Base-by-base conservation (phyloP, 2,113 vertebrate species). In the Erythrocercus mccallii region DNA sequence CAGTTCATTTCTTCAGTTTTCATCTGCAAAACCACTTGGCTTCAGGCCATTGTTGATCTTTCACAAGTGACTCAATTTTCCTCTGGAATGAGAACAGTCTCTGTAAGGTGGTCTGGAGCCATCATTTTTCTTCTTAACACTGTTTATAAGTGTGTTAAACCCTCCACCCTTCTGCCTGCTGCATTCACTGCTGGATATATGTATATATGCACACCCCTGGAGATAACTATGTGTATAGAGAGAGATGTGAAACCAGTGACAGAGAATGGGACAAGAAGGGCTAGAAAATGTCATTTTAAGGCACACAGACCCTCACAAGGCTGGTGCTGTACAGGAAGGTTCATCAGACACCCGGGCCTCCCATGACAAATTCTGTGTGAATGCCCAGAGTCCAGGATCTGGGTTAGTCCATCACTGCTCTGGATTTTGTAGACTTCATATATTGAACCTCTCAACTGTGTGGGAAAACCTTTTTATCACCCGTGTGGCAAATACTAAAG, bases 161-260 rank as follows among this genome's bases (percentile, higher is more conserved):
- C 21, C 23, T 44, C 33, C 21, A 9, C 23, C 7, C 15, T 42
- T n/a, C 53, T 80, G 19, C 19, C 70, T 79, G n/a, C n/a, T 42
- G 24, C 37, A 3, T 24, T 50, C 90, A 21, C 24, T 88, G 45
- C 48, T 78, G 38, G 10, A 5, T 35, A 2, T 4, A 3, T 4
- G 3, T 10, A 3, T 9, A 10, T 1, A 11, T 5, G 21, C 8
- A 23, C 20, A 10, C 2, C 24, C 57, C 13, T 5, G 12, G 4
- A 30, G 65, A 12, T 22, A 38, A 73, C 33, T 20, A 35, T 47
- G 27, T 25, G n/a, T 31, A 33, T 3, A 73, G 6, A 62, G 10
- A 33, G 14, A 33, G 1, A 28, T 7, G n/a, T 10, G 53, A 40
- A 40, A 30, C 27, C 79, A 66, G 17, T 12, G 74, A 27, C 74